Percentiles rank a stretch among this genome's conserved stretches.
These are phyloP conservation scores for Agapornis roseicollis DNA, from an alignment of 2,113 vertebrate genomes.

Conservation along the genomic window DNA sequence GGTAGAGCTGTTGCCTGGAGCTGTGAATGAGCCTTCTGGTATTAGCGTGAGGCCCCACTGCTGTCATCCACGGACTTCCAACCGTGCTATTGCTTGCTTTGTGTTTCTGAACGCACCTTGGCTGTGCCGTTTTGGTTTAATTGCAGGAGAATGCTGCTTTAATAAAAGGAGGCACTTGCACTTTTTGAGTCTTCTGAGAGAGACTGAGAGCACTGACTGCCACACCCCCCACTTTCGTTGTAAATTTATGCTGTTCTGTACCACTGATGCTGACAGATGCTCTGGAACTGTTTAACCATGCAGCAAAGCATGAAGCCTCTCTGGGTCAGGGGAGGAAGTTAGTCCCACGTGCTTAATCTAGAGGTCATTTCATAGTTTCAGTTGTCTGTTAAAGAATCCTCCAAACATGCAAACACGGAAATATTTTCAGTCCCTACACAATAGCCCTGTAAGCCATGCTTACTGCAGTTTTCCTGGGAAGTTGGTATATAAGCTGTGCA, in stretches of 20 bases:
- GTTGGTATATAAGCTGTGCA: not conserved
- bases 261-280: not conserved
- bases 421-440: not conserved
- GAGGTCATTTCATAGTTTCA: constrained; percentile 1
- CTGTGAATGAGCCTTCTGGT: not conserved
- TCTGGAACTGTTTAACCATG: not conserved
- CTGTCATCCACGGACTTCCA: not conserved
- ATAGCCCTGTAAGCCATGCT: not conserved
- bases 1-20: not conserved
- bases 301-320: not conserved
- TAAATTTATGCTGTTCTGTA: not conserved
- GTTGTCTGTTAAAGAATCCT: not conserved
- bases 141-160: not conserved
- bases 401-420: not conserved
- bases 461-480: not conserved
- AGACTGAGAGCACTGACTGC: not conserved
- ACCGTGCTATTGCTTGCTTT: fast-evolving
- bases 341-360: not conserved
- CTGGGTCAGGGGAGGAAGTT: not conserved
- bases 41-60: not conserved
- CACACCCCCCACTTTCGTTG: not conserved
- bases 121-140: not conserved
- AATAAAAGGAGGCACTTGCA: not conserved
- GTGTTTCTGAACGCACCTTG: not conserved
- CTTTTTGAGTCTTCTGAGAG: not conserved